phyloP scores from a whole-genome alignment of 2,113 vertebrate genomes.

The Chionis minor region DNA sequence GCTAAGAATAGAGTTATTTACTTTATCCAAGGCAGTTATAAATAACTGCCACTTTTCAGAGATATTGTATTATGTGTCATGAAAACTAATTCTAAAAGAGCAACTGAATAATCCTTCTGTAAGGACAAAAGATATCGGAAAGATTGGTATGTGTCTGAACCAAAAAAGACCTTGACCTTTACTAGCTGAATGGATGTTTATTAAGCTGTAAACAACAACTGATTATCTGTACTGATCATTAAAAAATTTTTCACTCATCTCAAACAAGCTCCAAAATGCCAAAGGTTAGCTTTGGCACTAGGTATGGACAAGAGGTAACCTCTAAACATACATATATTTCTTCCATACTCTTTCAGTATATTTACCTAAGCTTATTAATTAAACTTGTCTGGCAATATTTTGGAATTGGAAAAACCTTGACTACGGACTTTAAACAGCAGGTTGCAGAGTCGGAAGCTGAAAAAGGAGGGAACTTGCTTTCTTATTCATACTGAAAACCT shows the following conservation, averaged over 20 bases:
- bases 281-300: not conserved
- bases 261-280: not conserved
- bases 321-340: not conserved
- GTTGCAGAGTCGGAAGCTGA: not conserved
- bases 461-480: not conserved
- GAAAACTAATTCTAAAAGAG: conserved; percentile 42
- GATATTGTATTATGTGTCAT: not conserved
- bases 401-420: not conserved
- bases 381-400: not conserved
- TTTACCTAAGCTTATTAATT: not conserved
- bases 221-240: not conserved
- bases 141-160: not conserved
- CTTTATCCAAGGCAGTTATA: not conserved
- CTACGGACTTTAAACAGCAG: not conserved
- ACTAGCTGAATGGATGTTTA: conserved; percentile 33
- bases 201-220: conserved; percentile 34
- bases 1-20: conserved; percentile 9
- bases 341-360: not conserved
- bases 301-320: not conserved
- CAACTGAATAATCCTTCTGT: conserved; percentile 2
- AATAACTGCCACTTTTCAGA: conserved; percentile 9
- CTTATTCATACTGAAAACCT: not conserved
- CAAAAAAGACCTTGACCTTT: conserved; percentile 50
- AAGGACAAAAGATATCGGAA: conserved; percentile 27
- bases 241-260: not conserved